Base-by-base conservation (phyloP, 1,140 invertebrate genomes). In the Drosophila teissieri region DNA sequence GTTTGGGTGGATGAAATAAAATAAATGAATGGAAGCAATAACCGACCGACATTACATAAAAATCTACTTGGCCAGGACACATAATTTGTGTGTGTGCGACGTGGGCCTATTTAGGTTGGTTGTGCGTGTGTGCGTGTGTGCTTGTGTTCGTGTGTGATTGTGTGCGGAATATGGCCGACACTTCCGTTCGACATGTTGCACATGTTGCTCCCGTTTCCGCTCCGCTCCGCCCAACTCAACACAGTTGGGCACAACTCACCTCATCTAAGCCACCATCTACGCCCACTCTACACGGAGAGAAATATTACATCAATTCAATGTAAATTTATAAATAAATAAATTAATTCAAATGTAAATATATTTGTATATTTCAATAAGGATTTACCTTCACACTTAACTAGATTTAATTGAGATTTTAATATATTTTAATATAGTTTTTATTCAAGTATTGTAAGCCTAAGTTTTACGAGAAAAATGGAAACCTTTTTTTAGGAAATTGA, bases 121-220 rank as follows among this genome's bases (percentile, higher is more conserved):
- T 60, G 61, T 65, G 70, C 74, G 52, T 64, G 76, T 69, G 61
- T 65, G 70, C 74, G 49, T 65, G 70, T 70, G 52, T 64, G 76
- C 64, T 57, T 65, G 70, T 70, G 49, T 65, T 65, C 74, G 49
- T 68, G 76, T 69, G 73, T 56, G 58, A 46, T 61, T 73, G 79
- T 88, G 80, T 80, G 61, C 64, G 48, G 73, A 84, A 84, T 89
- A 89, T 89, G 84, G 85, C 85, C 84, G 85, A 90, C 84, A 88
- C 85, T 89, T 89, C 84, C 85, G 84, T 89, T 90, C 80, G 85
- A 89, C 84, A 89, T 89, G 83, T 86, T 86, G 82, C 83, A 86
- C 82, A 86, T 86, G 84, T 89, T 89, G 84, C 84, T 88, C 79
- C 73, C 85, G 84, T 88, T 88, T 88, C 84, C 84, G 84, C 58